A percentile compares a stretch with the other conserved stretches of the same genome.
Conservation (phyloP, 2,797 vertebrate genomes). For the Sciurus vulgaris region DNA sequence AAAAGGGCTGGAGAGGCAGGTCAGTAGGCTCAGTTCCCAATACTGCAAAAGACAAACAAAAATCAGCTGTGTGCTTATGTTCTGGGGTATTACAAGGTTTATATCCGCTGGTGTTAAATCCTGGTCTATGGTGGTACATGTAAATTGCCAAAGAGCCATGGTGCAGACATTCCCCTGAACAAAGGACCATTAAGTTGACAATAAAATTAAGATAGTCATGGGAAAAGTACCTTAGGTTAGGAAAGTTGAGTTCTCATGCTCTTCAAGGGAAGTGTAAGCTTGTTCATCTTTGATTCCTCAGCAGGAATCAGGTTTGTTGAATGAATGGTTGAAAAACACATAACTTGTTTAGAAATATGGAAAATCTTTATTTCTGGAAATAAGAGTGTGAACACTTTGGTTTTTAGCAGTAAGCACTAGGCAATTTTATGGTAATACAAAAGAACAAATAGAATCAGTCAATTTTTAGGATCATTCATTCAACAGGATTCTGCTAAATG, state of each 20-base stretch:
- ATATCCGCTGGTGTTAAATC: not conserved
- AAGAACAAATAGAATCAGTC: not conserved
- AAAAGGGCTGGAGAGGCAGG: too few species aligned
- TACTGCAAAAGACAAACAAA: too few species aligned
- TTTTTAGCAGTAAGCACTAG: not conserved
- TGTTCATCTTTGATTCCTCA: constrained; percentile 1
- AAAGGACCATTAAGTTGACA: not conserved
- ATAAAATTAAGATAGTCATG: not conserved
- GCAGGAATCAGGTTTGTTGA: not conserved
- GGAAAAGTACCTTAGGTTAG: not conserved
- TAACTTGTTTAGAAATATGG: not conserved
- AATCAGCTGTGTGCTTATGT: not conserved
- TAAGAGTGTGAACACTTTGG: not conserved
- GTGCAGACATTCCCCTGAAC: not conserved
- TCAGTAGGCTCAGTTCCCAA: too few species aligned
- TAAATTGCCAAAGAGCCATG: not conserved
- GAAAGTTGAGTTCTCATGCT: not conserved
- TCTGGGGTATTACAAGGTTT: not conserved
- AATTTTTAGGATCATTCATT: not conserved
- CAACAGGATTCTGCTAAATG: not conserved
- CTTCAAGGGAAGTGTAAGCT: not conserved
- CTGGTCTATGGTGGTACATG: not conserved
- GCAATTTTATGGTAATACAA: not conserved
- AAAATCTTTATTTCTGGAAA: constrained; percentile 21
- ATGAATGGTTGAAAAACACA: not conserved